Conservation (phyloP, 2,888 invertebrate species). For the Lucinisca nassula region DNA sequence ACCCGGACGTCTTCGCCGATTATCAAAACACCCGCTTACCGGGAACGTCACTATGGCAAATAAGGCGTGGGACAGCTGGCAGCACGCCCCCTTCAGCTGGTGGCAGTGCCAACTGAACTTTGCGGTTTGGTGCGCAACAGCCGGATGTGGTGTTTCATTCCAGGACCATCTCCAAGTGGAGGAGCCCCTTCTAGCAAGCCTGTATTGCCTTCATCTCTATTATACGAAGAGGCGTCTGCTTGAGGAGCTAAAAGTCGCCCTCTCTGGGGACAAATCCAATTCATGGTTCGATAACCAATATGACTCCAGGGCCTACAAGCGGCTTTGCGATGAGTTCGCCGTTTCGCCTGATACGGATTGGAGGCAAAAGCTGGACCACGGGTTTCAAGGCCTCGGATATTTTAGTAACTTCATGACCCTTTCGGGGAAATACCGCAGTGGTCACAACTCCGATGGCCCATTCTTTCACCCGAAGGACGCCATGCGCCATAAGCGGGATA, state of each 20-base stretch:
- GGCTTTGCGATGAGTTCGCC: background rate
- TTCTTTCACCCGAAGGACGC: too few relatives aligned
- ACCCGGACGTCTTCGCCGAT: background rate
- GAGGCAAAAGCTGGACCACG: background rate
- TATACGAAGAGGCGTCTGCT: background rate
- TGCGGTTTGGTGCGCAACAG: background rate
- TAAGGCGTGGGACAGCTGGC: background rate
- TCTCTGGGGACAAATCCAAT: background rate
- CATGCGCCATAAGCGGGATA: too few relatives aligned
- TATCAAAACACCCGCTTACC: background rate
- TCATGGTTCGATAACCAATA: background rate
- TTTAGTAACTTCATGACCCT: background rate
- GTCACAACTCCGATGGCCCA: background rate
- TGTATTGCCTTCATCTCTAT: background rate
- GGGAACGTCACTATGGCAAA: background rate
- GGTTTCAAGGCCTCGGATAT: background rate
- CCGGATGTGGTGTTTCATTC: background rate
- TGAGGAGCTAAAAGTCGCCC: background rate
- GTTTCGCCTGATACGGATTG: background rate
- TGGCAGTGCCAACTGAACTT: background rate
- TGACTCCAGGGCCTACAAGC: background rate
- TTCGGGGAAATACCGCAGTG: background rate
- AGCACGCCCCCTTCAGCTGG: background rate
- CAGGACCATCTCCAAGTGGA: background rate
- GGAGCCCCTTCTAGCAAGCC: background rate